Evolutionary conservation across 2,113 vertebrate genomes (phyloP).

Genomic region (Coptodon rendalli): DNA sequence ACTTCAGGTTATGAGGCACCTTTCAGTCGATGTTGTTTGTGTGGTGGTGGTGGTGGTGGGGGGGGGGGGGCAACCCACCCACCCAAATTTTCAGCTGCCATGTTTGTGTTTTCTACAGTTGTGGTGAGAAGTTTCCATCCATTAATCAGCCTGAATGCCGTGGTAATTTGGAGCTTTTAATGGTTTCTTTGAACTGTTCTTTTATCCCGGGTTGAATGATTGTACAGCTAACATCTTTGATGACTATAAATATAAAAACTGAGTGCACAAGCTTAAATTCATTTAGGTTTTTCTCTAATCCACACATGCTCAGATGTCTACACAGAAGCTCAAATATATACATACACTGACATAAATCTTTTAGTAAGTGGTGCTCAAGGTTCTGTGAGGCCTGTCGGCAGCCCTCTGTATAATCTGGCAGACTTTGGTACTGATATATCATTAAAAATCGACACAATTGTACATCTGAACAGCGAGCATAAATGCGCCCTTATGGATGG

Average conservation of each 20-base stretch:
- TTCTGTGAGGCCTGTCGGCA: neutral
- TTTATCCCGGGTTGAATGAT: neutral
- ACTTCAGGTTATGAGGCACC: neutral
- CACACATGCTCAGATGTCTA: neutral
- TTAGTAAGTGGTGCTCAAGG: neutral
- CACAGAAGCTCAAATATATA: neutral
- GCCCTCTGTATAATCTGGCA: neutral
- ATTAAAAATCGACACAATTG: neutral
- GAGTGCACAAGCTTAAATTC: neutral
- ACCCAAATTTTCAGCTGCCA: neutral
- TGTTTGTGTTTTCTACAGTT: neutral
- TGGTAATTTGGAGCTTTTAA: neutral
- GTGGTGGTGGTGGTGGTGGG: neutral
- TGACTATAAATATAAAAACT: neutral
- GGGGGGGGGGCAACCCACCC: fast-evolving
- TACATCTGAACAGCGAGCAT: neutral
- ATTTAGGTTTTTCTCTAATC: neutral
- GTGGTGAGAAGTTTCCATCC: neutral
- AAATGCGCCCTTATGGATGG: neutral
- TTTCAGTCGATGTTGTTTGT: neutral
- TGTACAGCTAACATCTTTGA: neutral
- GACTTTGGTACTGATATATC: neutral
- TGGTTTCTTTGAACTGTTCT: neutral
- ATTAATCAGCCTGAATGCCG: neutral
- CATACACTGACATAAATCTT: neutral